These are phyloP conservation scores for Eucera pruinosa DNA, from an alignment of 2,888 invertebrate species.

Conservation along the genomic window DNA sequence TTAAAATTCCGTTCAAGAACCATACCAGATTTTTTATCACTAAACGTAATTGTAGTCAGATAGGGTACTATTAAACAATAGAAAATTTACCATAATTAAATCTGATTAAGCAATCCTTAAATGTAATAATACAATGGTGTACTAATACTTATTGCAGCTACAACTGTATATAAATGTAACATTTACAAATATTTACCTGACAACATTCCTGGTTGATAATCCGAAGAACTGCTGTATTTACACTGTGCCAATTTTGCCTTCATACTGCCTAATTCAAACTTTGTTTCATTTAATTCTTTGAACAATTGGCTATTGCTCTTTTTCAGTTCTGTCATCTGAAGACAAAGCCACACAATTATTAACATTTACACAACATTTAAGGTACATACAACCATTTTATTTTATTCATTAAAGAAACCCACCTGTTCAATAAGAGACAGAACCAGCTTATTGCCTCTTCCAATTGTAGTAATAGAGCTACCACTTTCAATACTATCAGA, in stretches of 20 bases:
- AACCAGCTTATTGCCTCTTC: constrained; percentile 87
- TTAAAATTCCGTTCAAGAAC: no score
- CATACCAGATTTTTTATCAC: no score
- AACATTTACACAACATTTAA: neutral
- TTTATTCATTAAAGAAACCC: constrained; percentile 30
- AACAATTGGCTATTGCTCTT: constrained; percentile 90
- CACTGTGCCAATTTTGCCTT: constrained; percentile 78
- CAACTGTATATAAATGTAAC: no score
- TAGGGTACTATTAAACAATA: no score
- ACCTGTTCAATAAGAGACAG: constrained; percentile 91
- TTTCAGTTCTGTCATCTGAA: constrained; percentile 86
- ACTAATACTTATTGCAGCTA: no score
- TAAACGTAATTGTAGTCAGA: no score
- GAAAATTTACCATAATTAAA: no score
- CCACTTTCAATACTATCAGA: constrained; percentile 84
- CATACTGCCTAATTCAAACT: constrained; percentile 86
- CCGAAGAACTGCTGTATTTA: constrained; percentile 75
- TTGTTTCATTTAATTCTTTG: constrained; percentile 90
- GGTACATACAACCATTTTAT: no score
- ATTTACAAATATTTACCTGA: constrained; percentile 74
- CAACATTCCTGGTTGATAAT: constrained; percentile 83
- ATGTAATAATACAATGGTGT: no score
- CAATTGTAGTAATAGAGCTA: constrained; percentile 86
- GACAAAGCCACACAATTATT: constrained; percentile 5
- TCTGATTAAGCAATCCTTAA: no score